A percentile compares a stretch with the other conserved stretches of the same genome.
These are phyloP conservation scores for Exephanes ischioxanthus DNA, from an alignment of 2,888 invertebrate species.

Conservation along the genomic window DNA sequence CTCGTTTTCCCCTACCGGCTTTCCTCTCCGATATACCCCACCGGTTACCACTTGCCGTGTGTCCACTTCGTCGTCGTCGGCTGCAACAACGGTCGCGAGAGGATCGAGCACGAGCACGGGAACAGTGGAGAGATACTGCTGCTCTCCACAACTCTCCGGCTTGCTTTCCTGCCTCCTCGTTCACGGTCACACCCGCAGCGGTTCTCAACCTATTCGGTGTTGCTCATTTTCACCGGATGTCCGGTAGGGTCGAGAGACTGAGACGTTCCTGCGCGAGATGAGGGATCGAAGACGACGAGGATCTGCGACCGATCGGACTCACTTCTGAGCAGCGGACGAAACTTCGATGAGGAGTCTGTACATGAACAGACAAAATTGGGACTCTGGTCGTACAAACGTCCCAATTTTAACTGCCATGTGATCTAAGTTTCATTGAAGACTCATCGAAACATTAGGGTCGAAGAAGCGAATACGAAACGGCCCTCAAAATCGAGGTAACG, in stretches of 20 bases:
- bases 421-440: background rate
- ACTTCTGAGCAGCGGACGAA: background rate
- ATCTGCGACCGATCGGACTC: background rate
- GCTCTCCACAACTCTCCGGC: conserved; percentile 81
- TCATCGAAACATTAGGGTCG: background rate
- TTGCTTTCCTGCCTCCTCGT: conserved; percentile 83
- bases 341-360: background rate
- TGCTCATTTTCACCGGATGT: conserved; percentile 56
- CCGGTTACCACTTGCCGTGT: conserved; percentile 68
- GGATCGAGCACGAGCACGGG: conserved; percentile 64
- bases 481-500: background rate
- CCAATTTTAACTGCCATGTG: too few relatives aligned
- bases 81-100: conserved; percentile 57
- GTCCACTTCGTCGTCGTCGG: conserved; percentile 66
- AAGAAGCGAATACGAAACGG: background rate
- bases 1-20: conserved; percentile 72
- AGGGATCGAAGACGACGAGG: background rate
- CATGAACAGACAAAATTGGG: background rate
- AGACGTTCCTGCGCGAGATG: background rate
- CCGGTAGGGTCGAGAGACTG: conserved; percentile 25
- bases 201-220: conserved; percentile 74
- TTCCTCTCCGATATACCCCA: conserved; percentile 50
- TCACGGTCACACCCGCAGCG: conserved; percentile 84
- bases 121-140: conserved; percentile 66
- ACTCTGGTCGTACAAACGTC: too few relatives aligned